These are phyloP conservation scores for Heliconius charithonia DNA, from an alignment of 2,888 invertebrate genomes.

Conservation along the genomic window DNA sequence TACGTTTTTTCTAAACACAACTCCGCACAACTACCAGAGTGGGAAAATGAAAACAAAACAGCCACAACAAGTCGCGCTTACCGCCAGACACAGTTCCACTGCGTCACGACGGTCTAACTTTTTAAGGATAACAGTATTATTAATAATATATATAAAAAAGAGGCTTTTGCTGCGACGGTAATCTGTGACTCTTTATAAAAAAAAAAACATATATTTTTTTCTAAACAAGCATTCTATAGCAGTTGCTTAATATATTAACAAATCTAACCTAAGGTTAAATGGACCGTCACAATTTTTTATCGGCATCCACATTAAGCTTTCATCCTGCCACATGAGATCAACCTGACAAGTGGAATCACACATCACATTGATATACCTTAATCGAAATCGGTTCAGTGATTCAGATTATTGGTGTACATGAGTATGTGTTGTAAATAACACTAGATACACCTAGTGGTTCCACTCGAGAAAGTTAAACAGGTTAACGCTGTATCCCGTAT, in stretches of 20 bases:
- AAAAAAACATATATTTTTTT: neutral
- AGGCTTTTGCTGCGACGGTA: neutral
- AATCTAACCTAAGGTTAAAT: slow-evolving; percentile 11
- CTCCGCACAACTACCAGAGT: neutral
- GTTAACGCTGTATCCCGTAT: neutral
- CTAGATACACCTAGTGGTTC: neutral
- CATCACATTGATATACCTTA: slow-evolving; percentile 16
- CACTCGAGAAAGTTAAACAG: neutral
- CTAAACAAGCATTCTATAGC: neutral
- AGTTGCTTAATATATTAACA: neutral
- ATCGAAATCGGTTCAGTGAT: slow-evolving; percentile 26
- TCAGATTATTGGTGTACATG: slow-evolving; percentile 23
- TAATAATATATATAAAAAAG: too few species aligned
- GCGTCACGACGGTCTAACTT: neutral
- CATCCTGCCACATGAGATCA: slow-evolving; percentile 25
- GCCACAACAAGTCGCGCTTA: too few species aligned
- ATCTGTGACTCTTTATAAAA: neutral
- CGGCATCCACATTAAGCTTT: slow-evolving; percentile 20
- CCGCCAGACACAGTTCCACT: neutral
- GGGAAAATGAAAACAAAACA: too few species aligned
- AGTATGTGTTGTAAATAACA: slow-evolving; percentile 17
- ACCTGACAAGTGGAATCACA: slow-evolving; percentile 17
- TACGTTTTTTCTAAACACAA: neutral
- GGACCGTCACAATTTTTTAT: slow-evolving; percentile 19
- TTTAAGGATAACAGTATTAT: too few species aligned